Base-by-base conservation (phyloP, 2,888 invertebrate genomes). In the Oscheius onirici region DNA sequence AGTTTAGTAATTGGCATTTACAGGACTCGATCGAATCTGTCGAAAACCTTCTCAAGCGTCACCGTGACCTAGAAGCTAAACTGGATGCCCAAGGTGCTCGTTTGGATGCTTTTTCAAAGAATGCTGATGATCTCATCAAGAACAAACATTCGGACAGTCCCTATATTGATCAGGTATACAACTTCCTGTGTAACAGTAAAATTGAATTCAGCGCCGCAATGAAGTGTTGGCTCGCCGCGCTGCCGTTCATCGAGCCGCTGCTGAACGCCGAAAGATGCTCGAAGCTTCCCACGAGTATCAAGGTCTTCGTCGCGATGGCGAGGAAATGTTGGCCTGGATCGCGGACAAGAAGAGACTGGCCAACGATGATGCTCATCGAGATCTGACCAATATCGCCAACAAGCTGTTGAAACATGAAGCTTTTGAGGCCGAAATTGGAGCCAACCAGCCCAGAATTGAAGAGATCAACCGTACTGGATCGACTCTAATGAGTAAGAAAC, bases 21-120 rank as follows among this genome's bases (percentile, higher is more conserved):
- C 60, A 76, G 72, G 81, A 84, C 57, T 83, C 85, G 0, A 88
- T 89, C 5, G 90, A 89, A 75, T 88, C 87, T 67, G 95, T 95
- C 3, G 95, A 95, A 87, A 94, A 95, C 0, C 91, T 96, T 73
- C 89, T 95, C 68, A 96, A 96, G 89, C 92, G 95, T 24, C 97
- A 97, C 88, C 92, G 94, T 86, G 95, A 96, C 89, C 92, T 97
- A 88, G 94, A 95, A 87, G 94, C 94, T 83, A 94, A 94, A 0
- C 90, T 97, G 22, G 91, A 91, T 75, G 97, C 95, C 0, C 97
- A 97, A 89, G 96, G 97, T 87, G 95, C 96, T 83, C 91, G 95
- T 46, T 89, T 96, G 11, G 92, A 92, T 74, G 92, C 92, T 0
- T 94, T 97, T 88, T 92, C 91, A 80, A 93, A 93, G 81, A 92